Evolutionary conservation across 2,888 invertebrate genomes (phyloP).

Genomic region (Erebia ligea): DNA sequence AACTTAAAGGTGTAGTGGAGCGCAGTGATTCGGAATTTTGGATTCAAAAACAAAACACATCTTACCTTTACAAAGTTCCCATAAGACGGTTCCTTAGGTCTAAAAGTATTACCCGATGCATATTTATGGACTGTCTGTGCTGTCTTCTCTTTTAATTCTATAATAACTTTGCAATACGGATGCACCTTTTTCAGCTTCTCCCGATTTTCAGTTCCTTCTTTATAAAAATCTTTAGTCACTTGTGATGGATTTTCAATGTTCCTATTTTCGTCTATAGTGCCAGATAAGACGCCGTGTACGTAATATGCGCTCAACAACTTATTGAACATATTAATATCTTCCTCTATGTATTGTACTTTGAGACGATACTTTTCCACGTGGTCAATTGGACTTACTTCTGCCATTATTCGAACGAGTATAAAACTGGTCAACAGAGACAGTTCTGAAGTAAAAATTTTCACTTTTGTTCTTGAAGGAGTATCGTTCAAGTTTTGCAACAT

Average conservation of each 20-base stretch:
- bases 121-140: conserved; percentile 69
- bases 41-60: background rate
- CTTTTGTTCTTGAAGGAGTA: conserved; percentile 40
- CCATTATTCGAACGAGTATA: conserved; percentile 82
- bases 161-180: conserved; percentile 72
- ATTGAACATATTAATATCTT: conserved; percentile 86
- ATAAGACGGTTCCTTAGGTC: conserved; percentile 80
- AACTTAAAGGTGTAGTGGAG: background rate
- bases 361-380: conserved; percentile 91
- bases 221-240: conserved; percentile 51
- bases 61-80: conserved; percentile 80
- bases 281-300: conserved; percentile 72
- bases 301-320: conserved; percentile 83
- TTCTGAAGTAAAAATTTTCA: conserved; percentile 57
- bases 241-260: conserved; percentile 58
- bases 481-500: conserved; percentile 27
- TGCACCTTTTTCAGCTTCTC: conserved; percentile 66
- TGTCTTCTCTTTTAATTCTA: conserved; percentile 61
- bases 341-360: conserved; percentile 86
- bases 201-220: conserved; percentile 47
- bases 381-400: conserved; percentile 89
- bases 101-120: conserved; percentile 79
- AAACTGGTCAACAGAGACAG: conserved; percentile 77
- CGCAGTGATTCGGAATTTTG: background rate
- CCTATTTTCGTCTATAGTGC: conserved; percentile 59